Base-by-base conservation (phyloP, 2,888 invertebrate genomes). In the Seira sanloemensis region DNA sequence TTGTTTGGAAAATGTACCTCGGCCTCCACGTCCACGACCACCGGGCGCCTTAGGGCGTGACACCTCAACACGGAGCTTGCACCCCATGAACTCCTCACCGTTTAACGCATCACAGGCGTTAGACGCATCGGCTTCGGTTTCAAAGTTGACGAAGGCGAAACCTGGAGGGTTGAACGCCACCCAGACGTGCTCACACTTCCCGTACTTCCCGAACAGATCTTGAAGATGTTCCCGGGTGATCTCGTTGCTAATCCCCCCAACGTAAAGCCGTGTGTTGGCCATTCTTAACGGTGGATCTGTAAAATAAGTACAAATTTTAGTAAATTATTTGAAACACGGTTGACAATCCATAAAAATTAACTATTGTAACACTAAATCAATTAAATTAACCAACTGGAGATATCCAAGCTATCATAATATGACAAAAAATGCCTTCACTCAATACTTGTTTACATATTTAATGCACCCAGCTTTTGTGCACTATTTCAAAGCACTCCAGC, bases 141-240 rank as follows among this genome's bases (percentile, higher is more conserved):
- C 95, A 92, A 97, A 97, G 92, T 97, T 97, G 91, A 97, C 96
- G 93, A 97, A 97, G 88, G 97, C 97, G 92, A 97, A 97, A 90
- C 97, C 97, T 89, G 97, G 97, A 89, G 97, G 97, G 97, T 92
- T 97, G 92, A 97, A 96, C 89, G 97, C 97, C 90, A 96, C 96
- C 97, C 97, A 97, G 88, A 97, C 97, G 90, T 96, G 96, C 92
- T 96, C 96, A 90, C 97, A 93, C 93, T 97, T 97, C 90, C 97
- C 97, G 92, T 95, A 97, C 92, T 97, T 97, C 90, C 96, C 95
- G 91, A 97, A 97, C 92, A 97, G 96, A 91, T 94, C 94, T 92
- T 97, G 97, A 88, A 97, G 93, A 91, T 97, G 97, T 92, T 97
- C 97, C 91, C 97, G 97, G 92, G 96, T 97, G 91, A 97, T 95